Percentiles rank a stretch among this genome's conserved stretches.
These are phyloP conservation scores for Actinia equina DNA, from an alignment of 64 coral and sea anemone species.

Conservation along the genomic window DNA sequence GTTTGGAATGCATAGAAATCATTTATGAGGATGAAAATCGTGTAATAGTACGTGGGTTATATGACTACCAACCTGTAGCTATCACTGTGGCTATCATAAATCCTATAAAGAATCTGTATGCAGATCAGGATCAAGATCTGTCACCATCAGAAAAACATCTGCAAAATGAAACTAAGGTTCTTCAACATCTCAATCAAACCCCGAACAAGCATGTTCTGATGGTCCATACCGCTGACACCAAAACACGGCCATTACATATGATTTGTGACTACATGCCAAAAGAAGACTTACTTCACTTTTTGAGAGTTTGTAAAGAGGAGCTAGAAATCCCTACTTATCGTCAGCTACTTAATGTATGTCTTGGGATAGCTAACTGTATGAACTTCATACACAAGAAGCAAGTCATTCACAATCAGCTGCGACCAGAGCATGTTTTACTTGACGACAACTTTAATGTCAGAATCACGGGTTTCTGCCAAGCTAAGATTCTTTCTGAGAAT, in stretches of 20 bases:
- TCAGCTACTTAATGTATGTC: not conserved
- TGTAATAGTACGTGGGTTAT: not conserved
- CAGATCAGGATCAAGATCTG: not conserved
- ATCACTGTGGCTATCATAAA: not conserved
- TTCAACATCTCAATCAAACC: not conserved
- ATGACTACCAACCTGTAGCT: not conserved
- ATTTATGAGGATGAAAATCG: slow-evolving; percentile 7
- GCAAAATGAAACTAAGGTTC: not conserved
- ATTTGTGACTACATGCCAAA: not conserved
- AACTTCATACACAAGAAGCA: not conserved
- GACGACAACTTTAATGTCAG: not conserved
- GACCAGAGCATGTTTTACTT: not conserved
- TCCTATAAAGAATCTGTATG: not conserved
- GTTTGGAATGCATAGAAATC: not conserved
- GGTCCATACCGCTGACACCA: not conserved
- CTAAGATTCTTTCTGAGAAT: not conserved
- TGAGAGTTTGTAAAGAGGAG: not conserved
- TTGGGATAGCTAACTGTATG: not conserved
- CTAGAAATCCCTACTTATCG: not conserved
- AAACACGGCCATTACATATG: not conserved
- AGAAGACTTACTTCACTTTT: not conserved
- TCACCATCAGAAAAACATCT: not conserved
- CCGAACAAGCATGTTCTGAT: not conserved
- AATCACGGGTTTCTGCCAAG: not conserved
- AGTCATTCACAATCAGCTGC: slow-evolving; percentile 10